Evolutionary conservation across 2,888 invertebrate genomes (phyloP).

Genomic region (Eucriotettix oculatus): DNA sequence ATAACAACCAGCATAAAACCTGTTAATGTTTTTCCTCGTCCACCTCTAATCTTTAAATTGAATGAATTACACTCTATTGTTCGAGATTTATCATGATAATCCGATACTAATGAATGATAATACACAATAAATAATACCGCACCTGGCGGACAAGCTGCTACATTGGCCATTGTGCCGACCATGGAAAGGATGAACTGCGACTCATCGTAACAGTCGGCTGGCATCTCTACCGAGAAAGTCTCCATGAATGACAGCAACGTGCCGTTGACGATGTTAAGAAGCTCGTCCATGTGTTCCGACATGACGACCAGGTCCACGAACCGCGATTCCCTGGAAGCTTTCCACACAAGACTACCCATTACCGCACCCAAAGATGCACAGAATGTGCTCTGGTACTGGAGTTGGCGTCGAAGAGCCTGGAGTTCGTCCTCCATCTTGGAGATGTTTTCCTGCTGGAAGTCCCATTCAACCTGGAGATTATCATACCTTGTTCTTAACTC

Average conservation of each 20-base stretch:
- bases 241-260: conserved; percentile 24
- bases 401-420: conserved; percentile 16
- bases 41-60: no score
- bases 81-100: no score
- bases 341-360: conserved; percentile 25
- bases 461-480: conserved; percentile 17
- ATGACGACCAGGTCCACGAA: conserved; percentile 21
- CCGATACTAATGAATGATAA: no score
- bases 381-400: conserved; percentile 22
- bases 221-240: conserved; percentile 21
- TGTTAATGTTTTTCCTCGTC: no score
- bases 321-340: conserved; percentile 15
- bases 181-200: conserved; percentile 24
- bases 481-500: conserved; percentile 6
- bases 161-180: conserved; percentile 24
- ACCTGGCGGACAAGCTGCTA: conserved; percentile 20
- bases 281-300: conserved; percentile 22
- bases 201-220: conserved; percentile 21
- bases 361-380: conserved; percentile 25
- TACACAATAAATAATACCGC: no score
- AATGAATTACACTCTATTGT: no score
- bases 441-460: conserved; percentile 17
- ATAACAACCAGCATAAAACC: no score
- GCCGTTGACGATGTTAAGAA: conserved; percentile 23
- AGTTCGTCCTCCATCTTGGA: conserved; percentile 16